A percentile compares a stretch with the other conserved stretches of the same genome.
Evolutionary conservation across 2,888 invertebrate species (phyloP).

Genomic region (Andrena bicolor): DNA sequence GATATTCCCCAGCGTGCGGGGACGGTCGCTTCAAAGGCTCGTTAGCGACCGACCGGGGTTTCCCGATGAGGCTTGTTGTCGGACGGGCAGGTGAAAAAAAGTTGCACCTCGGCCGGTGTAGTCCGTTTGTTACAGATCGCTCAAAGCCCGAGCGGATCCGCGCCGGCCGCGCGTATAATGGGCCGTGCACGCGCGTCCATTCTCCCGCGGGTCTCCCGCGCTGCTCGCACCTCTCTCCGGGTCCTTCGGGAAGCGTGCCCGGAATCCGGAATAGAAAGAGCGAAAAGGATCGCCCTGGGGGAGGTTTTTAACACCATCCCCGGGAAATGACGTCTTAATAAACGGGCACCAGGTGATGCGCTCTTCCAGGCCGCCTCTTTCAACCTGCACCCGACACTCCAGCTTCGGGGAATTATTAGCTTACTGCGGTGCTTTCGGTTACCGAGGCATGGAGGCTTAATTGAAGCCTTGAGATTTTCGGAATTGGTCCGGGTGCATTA

Average conservation of each 20-base stretch:
- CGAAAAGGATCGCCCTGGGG: conserved; percentile 54
- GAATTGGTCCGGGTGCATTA: no score
- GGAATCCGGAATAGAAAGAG: conserved; percentile 33
- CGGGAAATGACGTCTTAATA: conserved; percentile 57
- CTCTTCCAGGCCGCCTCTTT: conserved; percentile 27
- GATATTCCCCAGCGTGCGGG: conserved; percentile 35
- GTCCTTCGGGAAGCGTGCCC: conserved; percentile 49
- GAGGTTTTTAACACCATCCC: conserved; percentile 62
- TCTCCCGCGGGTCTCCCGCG: conserved; percentile 46
- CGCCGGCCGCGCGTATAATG: conserved; percentile 68
- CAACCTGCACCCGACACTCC: conserved; percentile 32
- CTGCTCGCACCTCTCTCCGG: conserved; percentile 23
- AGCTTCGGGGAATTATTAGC: neutral
- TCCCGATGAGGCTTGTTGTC: conserved; percentile 55
- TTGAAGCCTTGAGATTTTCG: no score
- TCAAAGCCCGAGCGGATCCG: conserved; percentile 70
- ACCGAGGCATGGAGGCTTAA: no score
- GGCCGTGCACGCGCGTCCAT: conserved; percentile 71
- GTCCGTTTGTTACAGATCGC: conserved; percentile 65
- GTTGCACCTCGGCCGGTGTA: conserved; percentile 50
- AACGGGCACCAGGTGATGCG: conserved; percentile 64
- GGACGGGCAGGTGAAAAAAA: conserved; percentile 71
- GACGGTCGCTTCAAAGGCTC: conserved; percentile 60
- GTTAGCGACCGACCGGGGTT: conserved; percentile 49
- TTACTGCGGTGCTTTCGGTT: no score